Base-by-base conservation (phyloP, 2,888 invertebrate species). In the Fabriciana adippe region DNA sequence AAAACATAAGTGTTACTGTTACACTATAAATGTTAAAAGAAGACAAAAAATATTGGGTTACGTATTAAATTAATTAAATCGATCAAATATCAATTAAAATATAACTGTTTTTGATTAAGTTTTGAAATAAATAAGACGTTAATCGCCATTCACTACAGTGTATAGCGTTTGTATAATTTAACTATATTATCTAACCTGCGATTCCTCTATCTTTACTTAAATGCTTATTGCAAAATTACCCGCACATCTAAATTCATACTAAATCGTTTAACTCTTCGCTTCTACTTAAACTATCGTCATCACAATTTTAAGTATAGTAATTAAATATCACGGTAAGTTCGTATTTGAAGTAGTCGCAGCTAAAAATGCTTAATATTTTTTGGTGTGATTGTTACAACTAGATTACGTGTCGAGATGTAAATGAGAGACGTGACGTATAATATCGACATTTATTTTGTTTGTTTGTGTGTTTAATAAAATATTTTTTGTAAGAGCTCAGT, bases 191-290 rank as follows among this genome's bases (percentile, higher is more conserved):
- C 21, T 26, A 59, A 47, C n/a, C 47, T 59, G n/a, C 47, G 6
- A 59, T 11, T 41, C 35, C 11, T 41, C 11, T 41, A 26, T 26
- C 1, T 5, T 48, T 48, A 59, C 15, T 21, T 59, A 48, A 61
- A 61, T 51, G 51, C 61, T 51, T 67, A 82, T 81, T 82, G 82
- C 82, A 83, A 81, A 76, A 74, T 76, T 80, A 85, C 84, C 83
- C 82, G 83, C 81, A 80, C 76, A 69, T 71, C 71, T 74, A 66
- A 68, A 67, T 72, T 69, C 60, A 67, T 67, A 61, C 47, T 14
- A 62, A 35, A 35, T 59, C 53, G 57, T 11, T 47, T 64, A 48
- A 18, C 41, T 55, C 16, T 26, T 35, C 48, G 31, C 55, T 14
- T 57, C 55, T 79, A 78, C 80, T 79, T 82, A 76, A 63, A 76